Percentiles rank a stretch among this genome's conserved stretches.
These are phyloP conservation scores for Tarsius wallacei DNA, from an alignment of 2,797 vertebrate species.

Conservation along the genomic window DNA sequence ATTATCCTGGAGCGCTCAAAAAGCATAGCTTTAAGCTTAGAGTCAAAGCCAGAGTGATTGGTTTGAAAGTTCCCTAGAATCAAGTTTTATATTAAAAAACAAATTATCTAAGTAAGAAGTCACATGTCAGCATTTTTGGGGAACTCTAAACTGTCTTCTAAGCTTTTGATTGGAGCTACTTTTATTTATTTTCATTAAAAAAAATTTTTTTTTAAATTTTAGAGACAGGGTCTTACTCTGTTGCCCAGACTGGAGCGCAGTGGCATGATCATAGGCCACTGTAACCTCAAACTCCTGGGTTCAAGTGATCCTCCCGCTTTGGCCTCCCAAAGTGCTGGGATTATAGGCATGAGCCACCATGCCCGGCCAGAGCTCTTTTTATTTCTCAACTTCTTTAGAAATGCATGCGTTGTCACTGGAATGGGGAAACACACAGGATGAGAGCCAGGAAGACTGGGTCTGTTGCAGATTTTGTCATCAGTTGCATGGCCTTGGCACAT, in stretches of 20 bases:
- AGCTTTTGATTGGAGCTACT: not conserved
- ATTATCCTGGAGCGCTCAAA: not conserved
- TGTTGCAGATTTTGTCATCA: no score
- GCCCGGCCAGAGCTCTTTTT: not conserved
- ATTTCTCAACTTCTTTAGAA: not conserved
- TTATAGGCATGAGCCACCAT: no score
- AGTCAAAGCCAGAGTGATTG: not conserved
- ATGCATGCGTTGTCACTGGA: accelerated
- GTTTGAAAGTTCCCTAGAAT: not conserved
- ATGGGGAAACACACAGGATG: accelerated
- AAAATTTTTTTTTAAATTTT: no score
- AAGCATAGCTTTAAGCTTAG: not conserved
- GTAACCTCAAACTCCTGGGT: no score
- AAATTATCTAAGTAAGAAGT: not conserved
- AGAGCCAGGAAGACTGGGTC: not conserved
- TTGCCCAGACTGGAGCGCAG: no score
- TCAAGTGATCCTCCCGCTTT: no score
- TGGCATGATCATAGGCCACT: no score
- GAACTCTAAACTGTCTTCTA: not conserved
- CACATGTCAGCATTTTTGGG: not conserved
- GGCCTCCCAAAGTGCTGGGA: no score
- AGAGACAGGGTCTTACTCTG: no score
- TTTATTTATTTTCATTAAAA: not conserved
- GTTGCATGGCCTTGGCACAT: not conserved
- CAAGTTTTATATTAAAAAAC: not conserved